These are phyloP conservation scores for Argyrosomus regius DNA, from an alignment of 2,797 vertebrate species.

Conservation along the genomic window DNA sequence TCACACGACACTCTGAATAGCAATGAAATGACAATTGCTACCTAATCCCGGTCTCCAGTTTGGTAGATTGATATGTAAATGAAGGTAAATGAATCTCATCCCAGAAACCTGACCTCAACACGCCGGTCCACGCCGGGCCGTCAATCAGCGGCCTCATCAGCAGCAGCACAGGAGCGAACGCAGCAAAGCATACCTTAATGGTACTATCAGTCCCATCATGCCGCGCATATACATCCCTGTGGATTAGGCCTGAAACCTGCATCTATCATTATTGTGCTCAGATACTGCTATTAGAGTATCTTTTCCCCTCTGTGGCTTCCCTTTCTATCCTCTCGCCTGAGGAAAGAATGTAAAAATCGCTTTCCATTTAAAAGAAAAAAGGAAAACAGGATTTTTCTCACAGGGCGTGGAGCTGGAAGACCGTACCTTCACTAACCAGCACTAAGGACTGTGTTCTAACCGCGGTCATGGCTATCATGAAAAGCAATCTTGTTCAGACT, in stretches of 20 bases:
- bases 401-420: slow-evolving; percentile 63
- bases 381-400: slow-evolving; percentile 60
- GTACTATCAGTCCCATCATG: slow-evolving; percentile 58
- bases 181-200: slow-evolving; percentile 49
- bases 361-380: slow-evolving; percentile 57
- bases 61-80: slow-evolving; percentile 77
- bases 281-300: slow-evolving; percentile 67
- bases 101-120: slow-evolving; percentile 63
- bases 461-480: slow-evolving; percentile 22
- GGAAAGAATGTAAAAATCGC: slow-evolving; percentile 71
- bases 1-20: slow-evolving; percentile 54
- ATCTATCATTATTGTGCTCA: slow-evolving; percentile 71
- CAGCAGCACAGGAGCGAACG: slow-evolving; percentile 17
- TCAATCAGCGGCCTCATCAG: slow-evolving; percentile 75
- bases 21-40: slow-evolving; percentile 69
- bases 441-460: slow-evolving; percentile 20
- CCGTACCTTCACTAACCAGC: slow-evolving; percentile 19
- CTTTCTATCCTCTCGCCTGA: slow-evolving; percentile 43
- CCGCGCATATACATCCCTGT: slow-evolving; percentile 45
- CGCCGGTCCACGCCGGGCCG: slow-evolving; percentile 25
- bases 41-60: slow-evolving; percentile 55
- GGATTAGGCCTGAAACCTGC: slow-evolving; percentile 67
- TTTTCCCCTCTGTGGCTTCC: slow-evolving; percentile 52
- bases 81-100: slow-evolving; percentile 70
- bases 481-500: slow-evolving; percentile 35